Evolutionary conservation across 1,140 invertebrate genomes (phyloP).

Genomic region (Agrilus planipennis): DNA sequence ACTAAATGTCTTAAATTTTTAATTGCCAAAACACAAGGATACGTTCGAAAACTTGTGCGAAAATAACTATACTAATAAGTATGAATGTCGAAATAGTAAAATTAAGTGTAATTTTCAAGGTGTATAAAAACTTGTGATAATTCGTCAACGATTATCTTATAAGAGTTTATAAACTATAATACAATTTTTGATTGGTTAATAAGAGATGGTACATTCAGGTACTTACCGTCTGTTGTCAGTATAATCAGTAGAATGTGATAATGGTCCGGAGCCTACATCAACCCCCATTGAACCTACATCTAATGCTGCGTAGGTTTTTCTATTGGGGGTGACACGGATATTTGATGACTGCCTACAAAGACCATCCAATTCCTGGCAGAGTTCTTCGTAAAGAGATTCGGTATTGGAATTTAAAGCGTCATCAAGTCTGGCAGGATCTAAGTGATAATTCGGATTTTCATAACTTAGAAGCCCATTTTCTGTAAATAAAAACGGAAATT

Average conservation of each 20-base stretch:
- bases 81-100: too few species aligned
- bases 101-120: too few species aligned
- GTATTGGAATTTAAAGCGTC: conserved; percentile 68
- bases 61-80: too few species aligned
- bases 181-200: too few species aligned
- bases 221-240: conserved; percentile 47
- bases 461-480: conserved; percentile 78
- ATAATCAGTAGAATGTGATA: conserved; percentile 43
- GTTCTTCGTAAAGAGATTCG: conserved; percentile 42
- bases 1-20: too few species aligned
- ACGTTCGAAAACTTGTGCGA: too few species aligned
- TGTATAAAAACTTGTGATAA: too few species aligned
- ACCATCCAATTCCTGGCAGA: conserved; percentile 51
- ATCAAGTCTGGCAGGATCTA: conserved; percentile 62
- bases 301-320: conserved; percentile 49
- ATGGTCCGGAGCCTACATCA: conserved; percentile 50
- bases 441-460: conserved; percentile 78
- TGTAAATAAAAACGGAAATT: conserved; percentile 36
- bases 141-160: too few species aligned
- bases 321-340: conserved; percentile 33
- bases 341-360: conserved; percentile 37
- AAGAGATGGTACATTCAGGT: too few species aligned
- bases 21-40: too few species aligned
- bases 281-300: conserved; percentile 61
- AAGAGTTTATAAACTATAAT: too few species aligned